Evolutionary conservation across 2,888 invertebrate species (phyloP), one percentile per base, ranked within the genome.

Genomic region (Xanthia icteritia): DNA sequence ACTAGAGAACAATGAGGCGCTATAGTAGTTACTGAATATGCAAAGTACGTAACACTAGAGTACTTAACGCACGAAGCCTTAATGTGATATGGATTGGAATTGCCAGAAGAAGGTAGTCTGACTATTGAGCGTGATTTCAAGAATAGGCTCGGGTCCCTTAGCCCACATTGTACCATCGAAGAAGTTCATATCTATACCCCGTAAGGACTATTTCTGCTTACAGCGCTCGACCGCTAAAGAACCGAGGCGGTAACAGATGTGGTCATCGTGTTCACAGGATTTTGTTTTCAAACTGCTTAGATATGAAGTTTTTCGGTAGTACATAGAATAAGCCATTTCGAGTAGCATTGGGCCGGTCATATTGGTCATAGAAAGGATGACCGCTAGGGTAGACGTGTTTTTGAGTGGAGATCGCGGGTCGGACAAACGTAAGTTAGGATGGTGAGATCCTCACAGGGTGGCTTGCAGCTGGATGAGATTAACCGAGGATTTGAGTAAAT

Each of bases 1-100:
- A 54, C 63, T 65, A 42, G 39, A 64, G 69, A 71, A 83, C 82
- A 85, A 82, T 80, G 69, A 45, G 27, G 11, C n/a, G 17, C 68
- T 48, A 61, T 31, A 31, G 48, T 51, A 63, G 56, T 67, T 31
- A 70, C 68, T 74, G 65, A 82, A 83, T 83, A 83, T 82, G 82
- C 74, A 36, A 83, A 85, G 70, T 67, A 64, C 39, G 56, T 68
- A 73, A 54, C 67, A 42, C 58, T 27, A 58, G 56, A 31, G 73
- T 63, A 31, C 63, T 74, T 72, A 72, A 73, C 81, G 70, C 81
- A 71, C 73, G 73, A 84, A 81, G 66, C 23, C 69, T 31, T 70
- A 54, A 64, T 73, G 64, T 39, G 58, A 15, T 31, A 71, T 23
- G 20, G 42, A 82, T 31, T 45, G 69, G 69, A 81, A 82, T 61